Conservation (phyloP, 2,797 vertebrate species). For the Lepus townsendii region DNA sequence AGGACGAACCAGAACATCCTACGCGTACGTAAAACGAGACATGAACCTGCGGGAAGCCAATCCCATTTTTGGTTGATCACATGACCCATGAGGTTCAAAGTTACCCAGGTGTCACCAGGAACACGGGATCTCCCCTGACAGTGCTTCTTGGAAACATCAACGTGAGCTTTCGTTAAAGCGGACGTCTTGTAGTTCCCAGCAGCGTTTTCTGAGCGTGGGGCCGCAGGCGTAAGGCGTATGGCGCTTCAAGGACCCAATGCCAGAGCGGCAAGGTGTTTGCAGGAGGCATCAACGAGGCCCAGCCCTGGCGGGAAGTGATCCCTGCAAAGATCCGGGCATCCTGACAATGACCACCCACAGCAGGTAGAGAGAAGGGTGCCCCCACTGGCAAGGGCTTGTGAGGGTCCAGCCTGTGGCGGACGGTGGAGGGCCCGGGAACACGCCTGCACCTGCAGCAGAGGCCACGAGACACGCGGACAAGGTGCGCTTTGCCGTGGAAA, state of each 20-base stretch:
- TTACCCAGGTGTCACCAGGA: background rate
- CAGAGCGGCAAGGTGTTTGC: background rate
- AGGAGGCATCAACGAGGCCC: background rate
- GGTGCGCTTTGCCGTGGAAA: background rate
- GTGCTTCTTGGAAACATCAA: constrained; percentile 19
- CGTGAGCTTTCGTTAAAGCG: background rate
- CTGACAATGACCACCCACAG: background rate
- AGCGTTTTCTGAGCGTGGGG: background rate
- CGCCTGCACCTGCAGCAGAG: rapidly evolving
- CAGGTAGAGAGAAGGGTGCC: background rate
- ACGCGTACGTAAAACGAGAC: background rate
- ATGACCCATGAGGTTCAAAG: background rate
- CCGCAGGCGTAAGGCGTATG: background rate
- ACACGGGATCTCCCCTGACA: background rate
- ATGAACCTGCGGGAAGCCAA: background rate
- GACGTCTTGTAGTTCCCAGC: background rate
- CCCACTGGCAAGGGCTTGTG: background rate
- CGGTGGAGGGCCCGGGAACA: background rate
- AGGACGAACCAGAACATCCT: constrained; percentile 28
- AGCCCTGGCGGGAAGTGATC: background rate
- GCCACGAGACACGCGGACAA: no score
- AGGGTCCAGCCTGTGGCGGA: background rate
- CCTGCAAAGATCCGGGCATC: background rate
- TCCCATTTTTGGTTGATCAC: background rate
- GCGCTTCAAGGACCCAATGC: no score